phyloP scores from a whole-genome alignment of 2,888 invertebrate genomes.

The Acrobasis repandana region DNA sequence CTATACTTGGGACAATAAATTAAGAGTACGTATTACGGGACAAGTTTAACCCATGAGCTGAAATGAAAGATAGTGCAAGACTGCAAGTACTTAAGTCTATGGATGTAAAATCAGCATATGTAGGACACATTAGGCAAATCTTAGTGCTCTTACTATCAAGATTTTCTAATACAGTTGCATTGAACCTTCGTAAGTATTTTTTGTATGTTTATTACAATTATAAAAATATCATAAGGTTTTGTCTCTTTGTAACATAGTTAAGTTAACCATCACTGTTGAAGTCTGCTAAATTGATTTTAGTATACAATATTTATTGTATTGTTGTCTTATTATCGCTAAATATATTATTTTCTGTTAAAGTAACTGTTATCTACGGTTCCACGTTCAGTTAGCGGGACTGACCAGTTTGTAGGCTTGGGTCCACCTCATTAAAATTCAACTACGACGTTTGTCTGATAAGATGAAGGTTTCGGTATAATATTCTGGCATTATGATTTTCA shows the following conservation, averaged over 20 bases:
- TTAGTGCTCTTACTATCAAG: too few relatives aligned
- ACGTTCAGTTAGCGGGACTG: slow-evolving; percentile 59
- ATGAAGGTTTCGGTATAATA: slow-evolving; percentile 48
- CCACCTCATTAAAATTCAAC: slow-evolving; percentile 71
- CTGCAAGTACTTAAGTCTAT: too few relatives aligned
- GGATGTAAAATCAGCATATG: too few relatives aligned
- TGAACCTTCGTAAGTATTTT: too few relatives aligned
- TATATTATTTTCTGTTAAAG: slow-evolving; percentile 40
- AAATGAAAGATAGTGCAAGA: too few relatives aligned
- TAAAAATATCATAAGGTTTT: too few relatives aligned
- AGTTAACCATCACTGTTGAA: too few relatives aligned
- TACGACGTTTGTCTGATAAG: slow-evolving; percentile 57
- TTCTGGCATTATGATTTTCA: slow-evolving; percentile 32
- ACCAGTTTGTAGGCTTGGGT: slow-evolving; percentile 38
- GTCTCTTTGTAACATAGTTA: too few relatives aligned
- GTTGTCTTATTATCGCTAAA: background rate
- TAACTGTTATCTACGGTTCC: slow-evolving; percentile 52
- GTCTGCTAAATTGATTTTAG: background rate
- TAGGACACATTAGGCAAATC: too few relatives aligned
- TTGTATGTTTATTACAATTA: too few relatives aligned
- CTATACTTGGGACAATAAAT: slow-evolving; percentile 4
- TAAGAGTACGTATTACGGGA: slow-evolving; percentile 18
- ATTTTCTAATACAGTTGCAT: too few relatives aligned
- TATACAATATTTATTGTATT: background rate
- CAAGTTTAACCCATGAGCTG: slow-evolving; percentile 25